Conservation (phyloP, 1,140 invertebrate species). For the Macrosteles quadrilineatus region DNA sequence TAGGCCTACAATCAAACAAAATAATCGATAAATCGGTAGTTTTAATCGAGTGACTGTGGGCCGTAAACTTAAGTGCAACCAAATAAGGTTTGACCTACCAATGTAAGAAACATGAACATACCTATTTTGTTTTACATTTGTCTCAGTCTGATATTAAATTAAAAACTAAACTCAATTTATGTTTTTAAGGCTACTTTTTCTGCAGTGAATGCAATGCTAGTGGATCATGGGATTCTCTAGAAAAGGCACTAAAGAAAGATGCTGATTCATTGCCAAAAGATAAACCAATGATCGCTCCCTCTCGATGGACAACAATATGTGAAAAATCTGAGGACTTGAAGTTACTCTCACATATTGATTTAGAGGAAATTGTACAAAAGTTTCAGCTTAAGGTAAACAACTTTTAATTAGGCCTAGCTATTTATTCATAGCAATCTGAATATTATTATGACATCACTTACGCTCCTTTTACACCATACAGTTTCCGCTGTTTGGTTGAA, state of each 20-base stretch:
- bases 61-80: too few species aligned
- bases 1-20: too few species aligned
- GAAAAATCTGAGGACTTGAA: neutral
- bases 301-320: neutral
- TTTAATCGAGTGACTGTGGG: too few species aligned
- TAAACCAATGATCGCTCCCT: neutral
- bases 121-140: too few species aligned
- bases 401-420: neutral
- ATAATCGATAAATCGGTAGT: too few species aligned
- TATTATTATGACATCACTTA: neutral
- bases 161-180: too few species aligned
- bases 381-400: slow-evolving; percentile 8
- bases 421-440: neutral
- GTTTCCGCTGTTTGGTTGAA: too few species aligned
- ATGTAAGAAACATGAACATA: too few species aligned
- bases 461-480: neutral
- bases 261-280: neutral
- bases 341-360: neutral
- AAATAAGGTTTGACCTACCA: too few species aligned
- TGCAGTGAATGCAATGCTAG: slow-evolving; percentile 30
- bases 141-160: too few species aligned
- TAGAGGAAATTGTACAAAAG: neutral
- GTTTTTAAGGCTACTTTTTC: slow-evolving; percentile 34
- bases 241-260: slow-evolving; percentile 15
- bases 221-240: slow-evolving; percentile 33